A percentile compares a stretch with the other conserved stretches of the same genome.
phyloP scores from a whole-genome alignment of 2,888 invertebrate species.

The Lordiphosa fenestrarum region DNA sequence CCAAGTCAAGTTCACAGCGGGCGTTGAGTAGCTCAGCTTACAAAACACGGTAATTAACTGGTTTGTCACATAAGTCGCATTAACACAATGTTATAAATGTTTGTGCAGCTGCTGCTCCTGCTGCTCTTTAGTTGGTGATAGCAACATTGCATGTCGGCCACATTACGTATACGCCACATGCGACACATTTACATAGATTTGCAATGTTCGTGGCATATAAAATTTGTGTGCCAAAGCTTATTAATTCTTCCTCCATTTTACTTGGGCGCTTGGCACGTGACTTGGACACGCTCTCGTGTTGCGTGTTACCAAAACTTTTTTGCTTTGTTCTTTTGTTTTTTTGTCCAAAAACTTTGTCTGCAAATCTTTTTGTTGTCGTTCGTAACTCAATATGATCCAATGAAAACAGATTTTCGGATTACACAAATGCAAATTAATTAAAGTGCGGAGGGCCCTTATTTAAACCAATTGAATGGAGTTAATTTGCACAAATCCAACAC shows the following conservation, averaged over 20 bases:
- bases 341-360: neutral
- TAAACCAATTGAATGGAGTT: slow-evolving; percentile 58
- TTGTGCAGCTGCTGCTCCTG: slow-evolving; percentile 42
- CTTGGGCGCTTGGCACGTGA: slow-evolving; percentile 3
- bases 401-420: slow-evolving; percentile 3
- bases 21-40: slow-evolving; percentile 23
- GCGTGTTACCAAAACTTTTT: neutral
- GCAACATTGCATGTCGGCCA: slow-evolving; percentile 46
- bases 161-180: slow-evolving; percentile 68
- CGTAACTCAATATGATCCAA: slow-evolving; percentile 7
- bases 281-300: neutral
- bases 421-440: slow-evolving; percentile 13
- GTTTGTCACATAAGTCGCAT: slow-evolving; percentile 75
- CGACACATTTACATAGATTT: slow-evolving; percentile 53
- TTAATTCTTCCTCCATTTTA: slow-evolving; percentile 30
- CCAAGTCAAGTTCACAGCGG: slow-evolving; percentile 54
- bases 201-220: slow-evolving; percentile 42
- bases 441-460: slow-evolving; percentile 28
- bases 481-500: slow-evolving; percentile 56
- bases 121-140: slow-evolving; percentile 6
- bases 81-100: slow-evolving; percentile 71
- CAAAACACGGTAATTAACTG: slow-evolving; percentile 68
- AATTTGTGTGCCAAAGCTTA: slow-evolving; percentile 33
- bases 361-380: slow-evolving; percentile 10
- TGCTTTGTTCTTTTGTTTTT: neutral